These are phyloP conservation scores for Petrophora chlorosata DNA, from an alignment of 2,888 invertebrate genomes.

Conservation along the genomic window DNA sequence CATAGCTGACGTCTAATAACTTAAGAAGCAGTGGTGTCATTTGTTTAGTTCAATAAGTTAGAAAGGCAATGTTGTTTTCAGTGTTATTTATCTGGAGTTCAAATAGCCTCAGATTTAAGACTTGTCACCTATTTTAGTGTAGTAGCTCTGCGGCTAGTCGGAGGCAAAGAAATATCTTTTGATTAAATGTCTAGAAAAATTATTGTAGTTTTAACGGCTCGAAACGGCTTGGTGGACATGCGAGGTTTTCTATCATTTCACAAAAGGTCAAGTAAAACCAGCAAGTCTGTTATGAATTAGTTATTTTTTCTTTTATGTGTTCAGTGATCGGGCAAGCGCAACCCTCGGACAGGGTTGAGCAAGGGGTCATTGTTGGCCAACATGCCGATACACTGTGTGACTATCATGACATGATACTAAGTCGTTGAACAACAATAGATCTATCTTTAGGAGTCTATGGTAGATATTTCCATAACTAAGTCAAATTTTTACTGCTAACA, in stretches of 20 bases:
- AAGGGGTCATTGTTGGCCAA: constrained; percentile 55
- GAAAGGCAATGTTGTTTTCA: no score
- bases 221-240: constrained; percentile 35
- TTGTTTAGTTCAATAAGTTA: no score
- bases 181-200: no score
- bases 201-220: constrained; percentile 26
- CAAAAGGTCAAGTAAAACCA: constrained; percentile 47
- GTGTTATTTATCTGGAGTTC: no score
- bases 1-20: no score
- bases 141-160: no score
- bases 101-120: no score
- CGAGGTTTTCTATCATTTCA: constrained; percentile 35
- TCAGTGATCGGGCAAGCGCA: constrained; percentile 55
- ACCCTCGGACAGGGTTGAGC: constrained; percentile 43
- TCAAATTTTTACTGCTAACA: no score
- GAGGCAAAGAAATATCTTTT: constrained; percentile 8
- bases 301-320: constrained; percentile 48
- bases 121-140: no score
- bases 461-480: no score
- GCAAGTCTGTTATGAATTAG: constrained; percentile 45
- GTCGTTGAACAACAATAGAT: neutral
- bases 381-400: constrained; percentile 16
- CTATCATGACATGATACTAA: neutral
- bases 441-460: neutral
- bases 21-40: no score